phyloP scores from a whole-genome alignment of 2,113 vertebrate species.

The Tragelaphus scriptus region DNA sequence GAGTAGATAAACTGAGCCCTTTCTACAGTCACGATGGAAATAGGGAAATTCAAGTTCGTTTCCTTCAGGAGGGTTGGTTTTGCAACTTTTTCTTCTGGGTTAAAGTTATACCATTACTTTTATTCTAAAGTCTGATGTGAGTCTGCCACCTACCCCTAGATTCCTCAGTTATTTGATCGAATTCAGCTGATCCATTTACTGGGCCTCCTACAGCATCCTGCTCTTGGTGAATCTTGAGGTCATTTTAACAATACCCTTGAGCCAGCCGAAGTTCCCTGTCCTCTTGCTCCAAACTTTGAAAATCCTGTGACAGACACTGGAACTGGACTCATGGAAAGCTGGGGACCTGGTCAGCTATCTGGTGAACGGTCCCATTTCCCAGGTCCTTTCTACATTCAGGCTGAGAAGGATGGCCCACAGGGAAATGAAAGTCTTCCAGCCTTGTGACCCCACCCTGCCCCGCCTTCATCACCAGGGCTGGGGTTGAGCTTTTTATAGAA shows the following conservation, averaged over 20 bases:
- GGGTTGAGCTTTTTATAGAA: background rate
- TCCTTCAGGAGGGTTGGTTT: background rate
- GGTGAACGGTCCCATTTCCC: background rate
- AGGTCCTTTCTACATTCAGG: background rate
- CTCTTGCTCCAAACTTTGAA: background rate
- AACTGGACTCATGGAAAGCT: background rate
- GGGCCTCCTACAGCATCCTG: background rate
- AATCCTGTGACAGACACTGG: background rate
- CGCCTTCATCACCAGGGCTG: background rate
- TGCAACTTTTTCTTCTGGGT: background rate
- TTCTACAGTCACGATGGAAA: background rate
- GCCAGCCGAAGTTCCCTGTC: background rate
- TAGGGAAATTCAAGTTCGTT: background rate
- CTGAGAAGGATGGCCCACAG: background rate
- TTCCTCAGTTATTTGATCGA: background rate
- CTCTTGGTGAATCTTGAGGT: background rate
- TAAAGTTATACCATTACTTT: background rate
- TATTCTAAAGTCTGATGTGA: conserved; percentile 4
- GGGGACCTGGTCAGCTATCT: background rate
- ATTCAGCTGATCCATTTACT: background rate
- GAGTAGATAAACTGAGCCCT: background rate
- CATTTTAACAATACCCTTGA: background rate
- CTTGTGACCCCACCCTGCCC: background rate
- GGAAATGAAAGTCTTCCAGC: background rate
- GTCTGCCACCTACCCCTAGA: background rate